Evolutionary conservation across 2,797 vertebrate species (phyloP).

Genomic region (Loriculus beryllinus): DNA sequence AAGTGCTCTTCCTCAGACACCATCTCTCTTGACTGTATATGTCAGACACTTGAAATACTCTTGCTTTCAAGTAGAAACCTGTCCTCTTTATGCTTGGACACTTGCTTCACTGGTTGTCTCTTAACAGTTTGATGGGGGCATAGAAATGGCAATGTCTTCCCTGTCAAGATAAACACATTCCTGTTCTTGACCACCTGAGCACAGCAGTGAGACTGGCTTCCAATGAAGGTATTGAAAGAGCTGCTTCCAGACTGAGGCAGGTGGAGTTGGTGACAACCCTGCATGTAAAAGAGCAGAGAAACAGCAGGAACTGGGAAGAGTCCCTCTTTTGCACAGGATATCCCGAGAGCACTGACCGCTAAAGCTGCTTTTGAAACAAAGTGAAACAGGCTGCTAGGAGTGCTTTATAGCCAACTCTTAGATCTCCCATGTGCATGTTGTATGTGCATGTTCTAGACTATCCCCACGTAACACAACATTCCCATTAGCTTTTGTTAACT

Average conservation of each 20-base stretch:
- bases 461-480: conserved; percentile 41
- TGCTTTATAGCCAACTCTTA: conserved; percentile 15
- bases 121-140: background rate
- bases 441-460: background rate
- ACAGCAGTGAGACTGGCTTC: fast-evolving
- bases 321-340: background rate
- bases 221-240: background rate
- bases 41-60: background rate
- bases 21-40: background rate
- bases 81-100: background rate
- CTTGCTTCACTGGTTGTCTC: background rate
- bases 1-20: background rate
- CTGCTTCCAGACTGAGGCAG: background rate
- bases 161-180: background rate
- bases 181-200: background rate
- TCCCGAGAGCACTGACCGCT: background rate
- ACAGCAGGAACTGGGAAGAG: background rate
- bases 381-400: background rate
- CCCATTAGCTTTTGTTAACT: conserved; percentile 48
- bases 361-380: conserved; percentile 8
- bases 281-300: background rate
- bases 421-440: conserved; percentile 23
- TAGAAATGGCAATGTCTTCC: background rate
- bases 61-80: background rate
- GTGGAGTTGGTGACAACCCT: background rate